A percentile compares a stretch with the other conserved stretches of the same genome.
These are phyloP conservation scores for Corythoichthys intestinalis DNA, from an alignment of 2,113 vertebrate genomes.

Conservation along the genomic window DNA sequence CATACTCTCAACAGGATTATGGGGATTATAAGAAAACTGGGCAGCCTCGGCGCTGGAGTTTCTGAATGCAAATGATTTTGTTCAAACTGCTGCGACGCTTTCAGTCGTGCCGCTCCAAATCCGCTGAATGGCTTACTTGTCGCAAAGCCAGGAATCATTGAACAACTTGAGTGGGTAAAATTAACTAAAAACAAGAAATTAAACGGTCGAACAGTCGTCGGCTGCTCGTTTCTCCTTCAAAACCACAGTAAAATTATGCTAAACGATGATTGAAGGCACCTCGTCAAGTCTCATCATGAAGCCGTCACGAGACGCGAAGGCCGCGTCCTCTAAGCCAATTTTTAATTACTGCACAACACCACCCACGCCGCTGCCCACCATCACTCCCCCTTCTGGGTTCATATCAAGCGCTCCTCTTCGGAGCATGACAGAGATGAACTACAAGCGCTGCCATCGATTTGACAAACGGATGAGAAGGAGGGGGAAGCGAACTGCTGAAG, in stretches of 20 bases:
- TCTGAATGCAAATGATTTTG: background rate
- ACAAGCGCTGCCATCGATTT: slow-evolving; percentile 10
- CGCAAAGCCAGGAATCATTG: background rate
- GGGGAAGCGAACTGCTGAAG: background rate
- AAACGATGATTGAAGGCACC: background rate
- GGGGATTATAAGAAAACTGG: background rate
- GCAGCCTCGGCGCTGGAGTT: background rate
- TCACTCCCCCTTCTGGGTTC: background rate
- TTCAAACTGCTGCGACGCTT: background rate
- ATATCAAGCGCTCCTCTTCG: background rate
- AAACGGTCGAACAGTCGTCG: background rate
- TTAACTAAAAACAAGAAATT: background rate
- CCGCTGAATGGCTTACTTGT: background rate
- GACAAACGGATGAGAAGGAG: slow-evolving; percentile 7
- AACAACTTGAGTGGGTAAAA: background rate
- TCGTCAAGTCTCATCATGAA: background rate
- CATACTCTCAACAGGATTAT: background rate
- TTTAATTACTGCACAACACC: slow-evolving; percentile 19
- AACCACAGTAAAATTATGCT: background rate
- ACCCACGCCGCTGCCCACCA: background rate
- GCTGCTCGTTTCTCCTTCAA: background rate
- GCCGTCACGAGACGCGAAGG: background rate
- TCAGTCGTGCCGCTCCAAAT: background rate
- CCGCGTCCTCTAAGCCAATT: slow-evolving; percentile 1
- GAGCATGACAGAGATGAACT: slow-evolving; percentile 16